Percentiles rank a stretch among this genome's conserved stretches.
phyloP scores from a whole-genome alignment of 2,113 vertebrate species.

The Turdus rufiventris region DNA sequence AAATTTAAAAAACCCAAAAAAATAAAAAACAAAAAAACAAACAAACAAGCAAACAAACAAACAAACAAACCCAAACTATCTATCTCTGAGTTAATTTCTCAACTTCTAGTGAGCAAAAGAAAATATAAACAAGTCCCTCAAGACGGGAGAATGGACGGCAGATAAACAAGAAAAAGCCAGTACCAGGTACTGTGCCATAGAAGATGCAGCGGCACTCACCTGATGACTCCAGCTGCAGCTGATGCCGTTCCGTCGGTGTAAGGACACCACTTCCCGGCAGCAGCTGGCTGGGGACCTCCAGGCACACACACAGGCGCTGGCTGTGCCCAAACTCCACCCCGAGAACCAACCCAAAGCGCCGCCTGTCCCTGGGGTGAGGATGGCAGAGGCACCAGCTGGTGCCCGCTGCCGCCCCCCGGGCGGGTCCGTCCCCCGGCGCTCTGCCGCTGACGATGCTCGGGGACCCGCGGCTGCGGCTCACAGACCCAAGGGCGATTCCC shows the following conservation, averaged over 20 bases:
- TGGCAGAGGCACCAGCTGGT: background rate
- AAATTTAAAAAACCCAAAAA: too few species aligned
- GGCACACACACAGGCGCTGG: too few species aligned
- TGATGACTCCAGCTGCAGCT: background rate
- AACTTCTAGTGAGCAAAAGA: background rate
- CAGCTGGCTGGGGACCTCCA: background rate
- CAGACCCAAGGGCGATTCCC: too few species aligned
- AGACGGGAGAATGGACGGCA: background rate
- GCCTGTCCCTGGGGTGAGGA: background rate
- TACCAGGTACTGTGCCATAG: background rate
- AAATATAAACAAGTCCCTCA: background rate
- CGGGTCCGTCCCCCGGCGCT: background rate
- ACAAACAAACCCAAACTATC: background rate
- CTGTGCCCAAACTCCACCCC: background rate
- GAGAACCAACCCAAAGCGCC: background rate
- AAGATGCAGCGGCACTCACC: background rate
- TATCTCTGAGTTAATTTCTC: background rate
- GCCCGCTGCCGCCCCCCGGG: background rate
- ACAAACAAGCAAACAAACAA: too few species aligned
- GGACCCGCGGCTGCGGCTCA: background rate
- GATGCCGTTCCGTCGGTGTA: fast-evolving
- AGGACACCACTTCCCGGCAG: background rate
- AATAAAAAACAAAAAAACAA: too few species aligned
- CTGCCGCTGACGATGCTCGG: background rate
- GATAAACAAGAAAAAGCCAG: background rate